phyloP scores from a whole-genome alignment of 2,888 invertebrate species.

The Lasioglossum oenotherae region DNA sequence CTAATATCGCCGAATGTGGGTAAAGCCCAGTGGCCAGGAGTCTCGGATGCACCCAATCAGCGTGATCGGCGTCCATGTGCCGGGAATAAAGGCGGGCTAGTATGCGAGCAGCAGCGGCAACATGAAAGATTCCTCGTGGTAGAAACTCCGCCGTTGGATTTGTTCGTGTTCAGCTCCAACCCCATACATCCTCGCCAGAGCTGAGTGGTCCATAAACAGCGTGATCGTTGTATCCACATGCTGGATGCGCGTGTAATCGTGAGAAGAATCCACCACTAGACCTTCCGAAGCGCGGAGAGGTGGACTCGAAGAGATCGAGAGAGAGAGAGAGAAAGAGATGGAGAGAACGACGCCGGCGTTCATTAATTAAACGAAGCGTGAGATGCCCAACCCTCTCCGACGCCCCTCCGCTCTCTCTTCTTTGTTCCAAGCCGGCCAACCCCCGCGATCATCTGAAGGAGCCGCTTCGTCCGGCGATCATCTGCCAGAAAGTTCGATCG shows the following conservation, averaged over 20 bases:
- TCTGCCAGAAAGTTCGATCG: slow-evolving; percentile 75
- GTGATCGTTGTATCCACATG: slow-evolving; percentile 59
- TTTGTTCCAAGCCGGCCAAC: slow-evolving; percentile 71
- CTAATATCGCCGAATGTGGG: slow-evolving; percentile 5
- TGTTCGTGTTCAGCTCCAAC: slow-evolving; percentile 47
- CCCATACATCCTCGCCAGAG: slow-evolving; percentile 35
- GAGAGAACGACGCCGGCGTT: slow-evolving; percentile 72
- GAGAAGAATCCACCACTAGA: slow-evolving; percentile 62
- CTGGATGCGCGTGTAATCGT: slow-evolving; percentile 57
- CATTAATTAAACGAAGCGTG: slow-evolving; percentile 83
- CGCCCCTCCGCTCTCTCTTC: slow-evolving; percentile 46
- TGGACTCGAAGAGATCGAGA: slow-evolving; percentile 22
- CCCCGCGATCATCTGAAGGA: slow-evolving; percentile 71
- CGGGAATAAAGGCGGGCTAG: slow-evolving; percentile 55
- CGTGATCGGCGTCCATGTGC: slow-evolving; percentile 51
- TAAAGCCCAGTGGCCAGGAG: slow-evolving; percentile 27
- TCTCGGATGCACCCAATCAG: slow-evolving; percentile 55
- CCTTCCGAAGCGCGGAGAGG: slow-evolving; percentile 2
- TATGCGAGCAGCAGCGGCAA: slow-evolving; percentile 67
- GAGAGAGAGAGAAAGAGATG: neutral
- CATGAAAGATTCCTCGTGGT: slow-evolving; percentile 71
- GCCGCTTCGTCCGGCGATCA: slow-evolving; percentile 65
- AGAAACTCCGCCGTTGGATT: slow-evolving; percentile 56
- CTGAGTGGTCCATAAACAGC: slow-evolving; percentile 65
- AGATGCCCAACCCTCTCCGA: slow-evolving; percentile 77